Conservation (phyloP, 2,888 invertebrate species). For the Tryphoninae sp. region DNA sequence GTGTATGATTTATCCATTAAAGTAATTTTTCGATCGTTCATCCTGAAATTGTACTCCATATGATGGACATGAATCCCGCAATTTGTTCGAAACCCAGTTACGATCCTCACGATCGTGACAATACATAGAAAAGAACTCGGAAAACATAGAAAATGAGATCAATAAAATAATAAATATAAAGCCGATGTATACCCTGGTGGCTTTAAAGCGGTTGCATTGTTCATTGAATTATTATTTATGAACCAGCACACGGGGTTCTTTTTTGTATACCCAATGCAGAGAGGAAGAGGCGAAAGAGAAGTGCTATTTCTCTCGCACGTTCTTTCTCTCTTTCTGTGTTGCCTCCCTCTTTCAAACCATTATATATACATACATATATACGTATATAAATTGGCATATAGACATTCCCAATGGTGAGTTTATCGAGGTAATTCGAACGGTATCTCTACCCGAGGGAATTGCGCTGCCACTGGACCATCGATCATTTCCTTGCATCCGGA, state of each 20-base stretch:
- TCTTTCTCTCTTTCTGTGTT: constrained; percentile 4
- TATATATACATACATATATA: background rate
- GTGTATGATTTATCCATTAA: too few species aligned
- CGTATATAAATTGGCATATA: constrained; percentile 18
- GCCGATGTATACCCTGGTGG: constrained; percentile 39
- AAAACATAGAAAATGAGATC: constrained; percentile 11
- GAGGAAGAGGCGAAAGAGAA: constrained; percentile 24
- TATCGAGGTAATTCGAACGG: constrained; percentile 60
- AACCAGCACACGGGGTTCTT: constrained; percentile 31
- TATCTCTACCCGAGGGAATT: constrained; percentile 54
- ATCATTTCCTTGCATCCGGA: constrained; percentile 54
- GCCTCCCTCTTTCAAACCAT: constrained; percentile 9
- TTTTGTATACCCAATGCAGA: constrained; percentile 41
- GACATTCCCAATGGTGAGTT: constrained; percentile 56
- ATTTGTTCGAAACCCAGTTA: background rate
- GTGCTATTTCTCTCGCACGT: constrained; percentile 3
- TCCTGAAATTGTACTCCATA: too few species aligned
- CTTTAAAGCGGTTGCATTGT: constrained; percentile 48
- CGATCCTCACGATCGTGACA: background rate
- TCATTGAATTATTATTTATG: constrained; percentile 60
- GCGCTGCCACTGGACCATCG: constrained; percentile 50
- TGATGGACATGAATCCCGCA: too few species aligned
- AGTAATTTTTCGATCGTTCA: constrained; percentile 39
- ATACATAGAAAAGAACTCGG: constrained; percentile 9
- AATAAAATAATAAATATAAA: constrained; percentile 54